Conservation (phyloP, 2,888 invertebrate species). For the Rhodophaea formosa region DNA sequence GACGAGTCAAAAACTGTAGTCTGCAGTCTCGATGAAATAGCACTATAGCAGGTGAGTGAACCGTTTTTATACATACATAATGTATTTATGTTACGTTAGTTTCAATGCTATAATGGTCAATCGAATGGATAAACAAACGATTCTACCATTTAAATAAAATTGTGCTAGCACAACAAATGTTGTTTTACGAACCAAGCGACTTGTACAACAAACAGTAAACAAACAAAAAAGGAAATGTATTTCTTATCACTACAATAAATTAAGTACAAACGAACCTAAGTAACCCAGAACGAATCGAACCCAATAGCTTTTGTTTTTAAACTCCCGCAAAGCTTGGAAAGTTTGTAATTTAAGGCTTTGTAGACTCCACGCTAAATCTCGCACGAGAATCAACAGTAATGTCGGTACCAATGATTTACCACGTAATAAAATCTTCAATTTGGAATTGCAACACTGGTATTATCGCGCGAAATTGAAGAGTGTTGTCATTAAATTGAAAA, state of each 20-base stretch:
- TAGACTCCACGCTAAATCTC: constrained; percentile 1
- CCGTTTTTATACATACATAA: too few relatives aligned
- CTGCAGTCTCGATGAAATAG: too few relatives aligned
- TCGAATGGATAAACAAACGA: too few relatives aligned
- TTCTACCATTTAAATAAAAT: too few relatives aligned
- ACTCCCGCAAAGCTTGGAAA: constrained; percentile 10
- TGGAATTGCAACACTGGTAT: constrained; percentile 10
- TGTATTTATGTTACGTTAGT: too few relatives aligned
- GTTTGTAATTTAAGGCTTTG: constrained; percentile 14
- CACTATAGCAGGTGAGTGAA: too few relatives aligned
- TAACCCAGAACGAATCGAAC: constrained; percentile 10
- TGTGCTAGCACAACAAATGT: too few relatives aligned
- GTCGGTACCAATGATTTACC: neutral
- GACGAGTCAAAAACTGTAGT: too few relatives aligned
- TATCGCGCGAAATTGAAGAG: constrained; percentile 8
- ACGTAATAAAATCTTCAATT: constrained; percentile 13
- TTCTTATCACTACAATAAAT: constrained; percentile 6
- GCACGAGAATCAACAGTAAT: neutral
- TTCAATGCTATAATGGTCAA: too few relatives aligned
- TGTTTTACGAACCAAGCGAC: too few relatives aligned
- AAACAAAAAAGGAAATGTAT: constrained; percentile 1
- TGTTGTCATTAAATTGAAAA: constrained; percentile 6
- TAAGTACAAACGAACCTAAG: constrained; percentile 8
- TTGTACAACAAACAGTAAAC: neutral
- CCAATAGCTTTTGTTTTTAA: constrained; percentile 18